Base-by-base conservation (phyloP, 2,113 vertebrate genomes). In the Leptodactylus fuscus region DNA sequence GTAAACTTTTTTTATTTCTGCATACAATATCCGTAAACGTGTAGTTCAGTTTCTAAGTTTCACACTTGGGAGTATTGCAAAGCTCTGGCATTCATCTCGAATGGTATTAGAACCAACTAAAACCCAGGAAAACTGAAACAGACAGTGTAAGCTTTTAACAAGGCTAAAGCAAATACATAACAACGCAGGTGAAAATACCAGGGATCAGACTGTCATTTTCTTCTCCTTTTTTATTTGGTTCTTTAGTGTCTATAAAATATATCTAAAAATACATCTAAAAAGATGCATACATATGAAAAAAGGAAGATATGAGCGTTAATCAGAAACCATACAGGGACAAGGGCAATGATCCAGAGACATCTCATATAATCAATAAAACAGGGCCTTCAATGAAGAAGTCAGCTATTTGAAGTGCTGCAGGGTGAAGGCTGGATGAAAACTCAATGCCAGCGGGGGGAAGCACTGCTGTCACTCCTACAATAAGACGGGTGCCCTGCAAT, bases 391-490 rank as follows among this genome's bases (percentile, higher is more conserved):
- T 82, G 46, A 53, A 36, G 29, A 51, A 69, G 46, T 67, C 13
- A 24, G 18, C 69, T 82, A 82, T 82, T 82, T 82, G 65, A 82
- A 53, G 62, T 82, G 79, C 65, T 82, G 34, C 49, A 74, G 81
- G 69, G 67, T 73, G 15, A 74, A 74, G 53, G 36, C 51, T 83
- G 69, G 36, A 83, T 36, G 62, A 51, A 29, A 46, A 53, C 46
- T 82, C 27, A 38, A 6, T 36, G 81, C 65, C 81, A 70, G 65
- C 9, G 20, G 62, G 44, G 12, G 20, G 11, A 38, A 71, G 11
- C 27, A 15, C 32, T n/a, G 81, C 81, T 82, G 81, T 82, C 81
- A 82, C 29, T 71, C 32, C 36, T 82, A 22, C 65, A 48, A 48
- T 81, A 82, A 82, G 65, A 81, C 9, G 24, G 69, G 48, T 58